These are phyloP conservation scores for Dryobotodes eremita DNA, from an alignment of 2,888 invertebrate species.

Conservation along the genomic window DNA sequence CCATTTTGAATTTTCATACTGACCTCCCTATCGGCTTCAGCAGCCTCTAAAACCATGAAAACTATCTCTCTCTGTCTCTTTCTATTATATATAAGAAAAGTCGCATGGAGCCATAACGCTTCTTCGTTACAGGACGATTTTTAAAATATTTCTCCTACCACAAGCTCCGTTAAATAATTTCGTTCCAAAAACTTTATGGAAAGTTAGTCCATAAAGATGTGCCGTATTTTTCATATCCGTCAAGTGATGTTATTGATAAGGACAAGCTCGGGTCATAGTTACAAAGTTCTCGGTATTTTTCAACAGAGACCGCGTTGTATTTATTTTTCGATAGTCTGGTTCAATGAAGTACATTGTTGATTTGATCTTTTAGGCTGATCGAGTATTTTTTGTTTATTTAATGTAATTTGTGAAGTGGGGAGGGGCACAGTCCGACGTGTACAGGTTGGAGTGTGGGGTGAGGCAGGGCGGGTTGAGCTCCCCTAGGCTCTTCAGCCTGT, in stretches of 20 bases:
- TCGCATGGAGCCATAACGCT: not conserved
- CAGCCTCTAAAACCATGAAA: no score
- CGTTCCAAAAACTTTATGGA: no score
- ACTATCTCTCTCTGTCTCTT: no score
- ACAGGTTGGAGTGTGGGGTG: no score
- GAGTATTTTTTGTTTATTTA: no score
- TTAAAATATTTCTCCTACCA: not conserved
- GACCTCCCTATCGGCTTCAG: no score
- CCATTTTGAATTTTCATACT: no score
- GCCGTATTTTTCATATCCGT: conserved; percentile 1
- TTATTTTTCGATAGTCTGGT: not conserved
- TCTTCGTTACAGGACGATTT: not conserved
- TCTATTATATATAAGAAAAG: not conserved
- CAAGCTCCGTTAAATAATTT: not conserved
- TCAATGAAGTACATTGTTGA: conserved; percentile 3
- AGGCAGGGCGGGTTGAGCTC: no score
- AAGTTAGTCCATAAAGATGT: not conserved
- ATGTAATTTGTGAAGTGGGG: no score
- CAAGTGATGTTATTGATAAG: not conserved
- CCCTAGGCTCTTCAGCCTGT: no score
- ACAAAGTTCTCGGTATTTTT: not conserved
- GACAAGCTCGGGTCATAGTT: not conserved
- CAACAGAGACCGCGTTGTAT: conserved; percentile 11
- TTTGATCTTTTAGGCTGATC: not conserved
- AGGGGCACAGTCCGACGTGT: no score